phyloP scores from a whole-genome alignment of 2,797 vertebrate species.

The Borostomias antarcticus region DNA sequence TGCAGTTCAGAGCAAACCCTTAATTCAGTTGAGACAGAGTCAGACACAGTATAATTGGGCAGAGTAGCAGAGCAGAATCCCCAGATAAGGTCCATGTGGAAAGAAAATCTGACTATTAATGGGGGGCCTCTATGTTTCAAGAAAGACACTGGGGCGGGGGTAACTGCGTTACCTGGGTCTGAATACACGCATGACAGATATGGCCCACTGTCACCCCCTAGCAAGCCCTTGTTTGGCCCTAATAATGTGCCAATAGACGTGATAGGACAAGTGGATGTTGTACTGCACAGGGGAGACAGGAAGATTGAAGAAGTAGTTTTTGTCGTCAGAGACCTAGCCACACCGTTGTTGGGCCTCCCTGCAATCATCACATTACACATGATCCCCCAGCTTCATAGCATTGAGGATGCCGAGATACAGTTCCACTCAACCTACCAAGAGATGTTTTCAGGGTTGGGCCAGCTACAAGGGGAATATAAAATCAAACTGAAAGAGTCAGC shows the following conservation, averaged over 20 bases:
- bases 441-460: slow-evolving; percentile 10
- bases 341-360: neutral
- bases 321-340: neutral
- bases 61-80: too few species aligned
- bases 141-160: neutral
- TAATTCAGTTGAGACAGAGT: too few species aligned
- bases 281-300: neutral
- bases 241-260: too few species aligned
- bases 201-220: too few species aligned
- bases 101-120: too few species aligned
- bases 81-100: too few species aligned
- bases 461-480: slow-evolving; percentile 18
- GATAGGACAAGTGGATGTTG: too few species aligned
- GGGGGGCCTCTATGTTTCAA: neutral
- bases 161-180: too few species aligned
- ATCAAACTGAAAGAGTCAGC: slow-evolving; percentile 15
- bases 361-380: slow-evolving; percentile 9
- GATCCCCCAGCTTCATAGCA: neutral
- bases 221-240: too few species aligned
- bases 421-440: slow-evolving; percentile 8
- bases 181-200: too few species aligned
- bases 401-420: neutral
- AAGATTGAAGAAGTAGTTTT: neutral
- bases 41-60: too few species aligned
- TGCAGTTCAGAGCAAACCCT: too few species aligned